Evolutionary conservation across 2,113 vertebrate genomes (phyloP).

Genomic region (Plestiodon gilberti): DNA sequence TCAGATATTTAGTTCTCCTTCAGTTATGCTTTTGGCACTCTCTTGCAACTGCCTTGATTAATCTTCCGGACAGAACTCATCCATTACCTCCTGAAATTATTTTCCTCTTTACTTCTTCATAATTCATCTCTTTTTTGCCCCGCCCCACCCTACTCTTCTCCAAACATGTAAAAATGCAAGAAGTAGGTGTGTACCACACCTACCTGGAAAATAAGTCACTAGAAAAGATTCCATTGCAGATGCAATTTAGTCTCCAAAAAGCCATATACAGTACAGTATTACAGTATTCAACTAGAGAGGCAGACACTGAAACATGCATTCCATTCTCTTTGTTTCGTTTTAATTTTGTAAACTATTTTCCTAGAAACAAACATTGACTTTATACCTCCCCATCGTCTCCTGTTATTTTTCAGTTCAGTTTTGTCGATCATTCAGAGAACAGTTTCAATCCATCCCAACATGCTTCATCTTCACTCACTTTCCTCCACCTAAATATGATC

Average conservation of each 20-base stretch:
- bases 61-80: constrained; percentile 83
- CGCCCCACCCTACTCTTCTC: constrained; percentile 34
- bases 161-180: constrained; percentile 76
- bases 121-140: constrained; percentile 74
- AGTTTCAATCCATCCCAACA: constrained; percentile 33
- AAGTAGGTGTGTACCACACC: constrained; percentile 75
- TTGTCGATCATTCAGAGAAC: constrained; percentile 51
- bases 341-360: constrained; percentile 66
- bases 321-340: constrained; percentile 73
- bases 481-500: constrained; percentile 25
- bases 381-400: constrained; percentile 38
- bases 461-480: constrained; percentile 24
- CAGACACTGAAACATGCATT: constrained; percentile 75
- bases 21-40: constrained; percentile 78
- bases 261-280: no score
- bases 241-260: constrained; percentile 76
- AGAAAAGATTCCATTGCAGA: constrained; percentile 78
- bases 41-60: constrained; percentile 82
- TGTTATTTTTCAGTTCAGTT: constrained; percentile 50
- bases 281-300: constrained; percentile 74
- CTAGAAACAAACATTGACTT: constrained; percentile 58
- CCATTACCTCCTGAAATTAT: constrained; percentile 85
- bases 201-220: constrained; percentile 76
- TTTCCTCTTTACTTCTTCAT: constrained; percentile 82
- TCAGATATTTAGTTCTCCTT: constrained; percentile 87